Percentiles rank a stretch among this genome's conserved stretches.
These are phyloP conservation scores for Athalia rosae DNA, from an alignment of 2,888 invertebrate genomes.

Conservation along the genomic window DNA sequence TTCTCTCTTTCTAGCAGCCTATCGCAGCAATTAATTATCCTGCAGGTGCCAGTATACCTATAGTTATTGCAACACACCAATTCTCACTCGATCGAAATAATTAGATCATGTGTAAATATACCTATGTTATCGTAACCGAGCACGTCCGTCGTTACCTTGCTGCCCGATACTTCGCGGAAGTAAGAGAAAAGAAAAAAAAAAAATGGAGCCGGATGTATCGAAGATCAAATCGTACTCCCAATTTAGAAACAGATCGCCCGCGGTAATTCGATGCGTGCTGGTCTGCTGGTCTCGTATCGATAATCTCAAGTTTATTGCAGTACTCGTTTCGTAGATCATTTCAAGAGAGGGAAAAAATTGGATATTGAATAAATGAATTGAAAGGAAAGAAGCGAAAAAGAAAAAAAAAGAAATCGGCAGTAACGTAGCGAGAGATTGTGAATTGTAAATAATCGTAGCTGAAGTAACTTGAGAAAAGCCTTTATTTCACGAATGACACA, in stretches of 20 bases:
- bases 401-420: conserved; percentile 43
- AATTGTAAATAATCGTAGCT: conserved; percentile 64
- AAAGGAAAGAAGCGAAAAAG: neutral
- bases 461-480: conserved; percentile 60
- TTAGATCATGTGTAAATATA: conserved; percentile 38
- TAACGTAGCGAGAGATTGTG: conserved; percentile 58
- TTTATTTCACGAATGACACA: conserved; percentile 67
- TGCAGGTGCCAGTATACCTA: conserved; percentile 71
- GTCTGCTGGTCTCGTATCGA: too few relatives aligned
- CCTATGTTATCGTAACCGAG: conserved; percentile 3
- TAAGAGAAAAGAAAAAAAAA: too few relatives aligned
- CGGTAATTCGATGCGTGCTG: too few relatives aligned
- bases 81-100: conserved; percentile 64
- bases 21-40: conserved; percentile 68
- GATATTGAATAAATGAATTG: too few relatives aligned
- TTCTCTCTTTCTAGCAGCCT: conserved; percentile 74
- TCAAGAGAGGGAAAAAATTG: too few relatives aligned
- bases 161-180: too few relatives aligned
- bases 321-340: too few relatives aligned
- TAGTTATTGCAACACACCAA: conserved; percentile 68
- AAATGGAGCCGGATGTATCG: too few relatives aligned
- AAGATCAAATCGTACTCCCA: too few relatives aligned
- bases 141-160: too few relatives aligned
- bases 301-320: too few relatives aligned
- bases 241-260: too few relatives aligned